phyloP scores from a whole-genome alignment of 2,888 invertebrate genomes.

The Netelia inedita region DNA sequence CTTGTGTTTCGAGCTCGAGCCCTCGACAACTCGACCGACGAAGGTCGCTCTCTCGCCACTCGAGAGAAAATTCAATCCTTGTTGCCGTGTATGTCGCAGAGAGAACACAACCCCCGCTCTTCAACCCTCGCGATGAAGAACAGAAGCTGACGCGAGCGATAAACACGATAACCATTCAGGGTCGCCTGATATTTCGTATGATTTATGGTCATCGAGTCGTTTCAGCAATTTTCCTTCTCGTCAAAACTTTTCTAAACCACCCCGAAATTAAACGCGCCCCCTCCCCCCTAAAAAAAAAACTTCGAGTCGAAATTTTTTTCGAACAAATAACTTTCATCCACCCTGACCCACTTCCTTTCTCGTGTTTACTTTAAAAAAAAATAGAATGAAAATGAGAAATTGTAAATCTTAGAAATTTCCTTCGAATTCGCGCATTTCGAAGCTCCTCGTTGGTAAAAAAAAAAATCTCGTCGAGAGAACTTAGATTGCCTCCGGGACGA shows the following conservation, averaged over 20 bases:
- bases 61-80: constrained; percentile 59
- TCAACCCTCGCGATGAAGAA: neutral
- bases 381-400: too few species aligned
- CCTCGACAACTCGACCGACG: constrained; percentile 41
- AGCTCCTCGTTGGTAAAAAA: too few species aligned
- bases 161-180: neutral
- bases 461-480: constrained; percentile 20
- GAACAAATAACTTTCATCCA: too few species aligned
- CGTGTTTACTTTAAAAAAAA: too few species aligned
- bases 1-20: constrained; percentile 5
- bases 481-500: constrained; percentile 46
- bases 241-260: neutral
- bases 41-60: constrained; percentile 17
- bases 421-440: too few species aligned
- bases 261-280: neutral
- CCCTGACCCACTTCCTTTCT: too few species aligned
- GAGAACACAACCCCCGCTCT: too few species aligned
- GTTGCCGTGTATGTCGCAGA: constrained; percentile 31
- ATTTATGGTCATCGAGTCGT: neutral
- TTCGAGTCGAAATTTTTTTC: too few species aligned
- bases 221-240: neutral
- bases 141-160: neutral
- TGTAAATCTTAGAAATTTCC: too few species aligned
- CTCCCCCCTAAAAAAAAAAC: too few species aligned
- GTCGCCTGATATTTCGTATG: neutral